Evolutionary conservation across 2,113 vertebrate genomes (phyloP), one percentile per base, ranked within the genome.

Genomic region (Myanophis thanlyinensis): DNA sequence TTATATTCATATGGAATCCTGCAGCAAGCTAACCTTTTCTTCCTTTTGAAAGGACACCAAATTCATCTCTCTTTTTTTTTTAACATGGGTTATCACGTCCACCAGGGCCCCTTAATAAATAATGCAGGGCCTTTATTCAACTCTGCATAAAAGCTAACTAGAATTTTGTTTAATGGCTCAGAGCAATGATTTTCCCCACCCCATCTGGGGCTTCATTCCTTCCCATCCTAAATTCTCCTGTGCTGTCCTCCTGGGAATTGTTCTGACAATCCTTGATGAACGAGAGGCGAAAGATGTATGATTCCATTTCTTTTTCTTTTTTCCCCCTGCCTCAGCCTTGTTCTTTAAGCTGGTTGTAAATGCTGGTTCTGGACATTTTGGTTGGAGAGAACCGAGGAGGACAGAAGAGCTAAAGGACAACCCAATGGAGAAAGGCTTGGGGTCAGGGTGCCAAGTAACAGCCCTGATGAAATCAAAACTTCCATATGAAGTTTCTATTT

Each of bases 141-240:
- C 94, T 96, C 87, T 93, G 96, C 97, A 97, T 97, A 97, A 96
- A 97, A 95, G 87, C 91, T 97, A 97, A 97, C 97, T 95, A 97
- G 96, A 96, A 97, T 97, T 96, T 96, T 97, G 97, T 94, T 96
- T 95, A 97, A 97, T 97, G 96, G 93, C 88, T 97, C 96, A 93
- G 95, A 95, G 88, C 95, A 88, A 93, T 88, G 92, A 95, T 97
- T 93, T 59, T 1, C 27, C 93, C 84, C n/a, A n/a, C 30, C 52
- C 94, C 92, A 92, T 93, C 93, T 53, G 8, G 49, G 25, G 54
- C 62, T 92, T 48, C 80, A 73, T 13, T 13, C 46, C 23, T 54
- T 13, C 20, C 46, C 47, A 46, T 49, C 59, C 22, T 2, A 10
- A 67, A 93, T 91, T 92, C 91, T 87, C 84, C 13, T 92, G 93